Evolutionary conservation across 1,140 invertebrate species (phyloP).

Genomic region (Andrena cerasifolii): DNA sequence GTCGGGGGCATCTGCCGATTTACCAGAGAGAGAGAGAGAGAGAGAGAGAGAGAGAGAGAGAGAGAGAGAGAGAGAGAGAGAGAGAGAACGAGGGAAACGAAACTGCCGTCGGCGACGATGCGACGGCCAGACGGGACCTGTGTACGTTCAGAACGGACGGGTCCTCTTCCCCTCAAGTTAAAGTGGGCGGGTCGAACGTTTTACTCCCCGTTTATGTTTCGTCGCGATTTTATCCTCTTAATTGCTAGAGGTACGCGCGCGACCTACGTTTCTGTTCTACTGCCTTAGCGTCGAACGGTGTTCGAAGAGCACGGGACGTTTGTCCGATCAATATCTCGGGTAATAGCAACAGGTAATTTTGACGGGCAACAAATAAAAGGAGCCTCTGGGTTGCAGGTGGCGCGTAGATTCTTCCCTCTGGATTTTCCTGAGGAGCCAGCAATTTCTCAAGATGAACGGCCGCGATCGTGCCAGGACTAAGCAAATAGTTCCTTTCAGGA

Average conservation of each 20-base stretch:
- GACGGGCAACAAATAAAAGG: neutral
- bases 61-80: too few relatives aligned
- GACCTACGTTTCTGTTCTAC: too few relatives aligned
- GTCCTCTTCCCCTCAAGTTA: neutral
- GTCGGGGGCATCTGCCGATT: neutral
- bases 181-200: neutral
- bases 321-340: neutral
- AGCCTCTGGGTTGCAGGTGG: too few relatives aligned
- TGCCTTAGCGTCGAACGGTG: too few relatives aligned
- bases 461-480: neutral
- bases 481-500: neutral
- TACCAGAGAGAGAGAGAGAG: too few relatives aligned
- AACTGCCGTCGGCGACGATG: constrained; percentile 10
- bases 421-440: neutral
- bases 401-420: neutral
- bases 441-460: constrained; percentile 7
- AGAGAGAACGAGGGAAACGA: neutral
- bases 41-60: too few relatives aligned
- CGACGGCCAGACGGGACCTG: neutral
- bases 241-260: neutral
- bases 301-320: too few relatives aligned
- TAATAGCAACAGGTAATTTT: neutral
- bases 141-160: neutral
- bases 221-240: neutral
- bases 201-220: neutral